These are phyloP conservation scores for Heliconius hortense DNA, from an alignment of 2,888 invertebrate species.

Conservation along the genomic window DNA sequence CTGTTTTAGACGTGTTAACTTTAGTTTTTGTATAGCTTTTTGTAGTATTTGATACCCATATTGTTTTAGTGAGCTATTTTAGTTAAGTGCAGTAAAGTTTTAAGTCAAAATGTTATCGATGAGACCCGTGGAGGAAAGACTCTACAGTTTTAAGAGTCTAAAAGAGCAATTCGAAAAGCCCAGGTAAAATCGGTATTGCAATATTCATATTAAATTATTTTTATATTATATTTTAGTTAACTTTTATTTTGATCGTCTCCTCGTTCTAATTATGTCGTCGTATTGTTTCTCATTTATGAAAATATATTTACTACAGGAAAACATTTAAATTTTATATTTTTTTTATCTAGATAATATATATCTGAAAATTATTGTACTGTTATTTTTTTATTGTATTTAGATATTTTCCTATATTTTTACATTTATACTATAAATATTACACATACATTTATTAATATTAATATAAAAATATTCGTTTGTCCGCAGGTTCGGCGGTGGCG, in stretches of 20 bases:
- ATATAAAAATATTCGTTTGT: slow-evolving; percentile 19
- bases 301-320: background rate
- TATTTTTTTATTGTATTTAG: no score
- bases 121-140: slow-evolving; percentile 62
- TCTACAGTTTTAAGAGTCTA: slow-evolving; percentile 68
- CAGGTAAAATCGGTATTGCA: slow-evolving; percentile 57
- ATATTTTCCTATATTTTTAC: no score
- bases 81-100: slow-evolving; percentile 43
- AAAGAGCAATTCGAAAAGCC: slow-evolving; percentile 71
- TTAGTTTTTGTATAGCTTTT: slow-evolving; percentile 23
- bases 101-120: slow-evolving; percentile 63
- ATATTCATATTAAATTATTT: background rate
- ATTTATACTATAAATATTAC: background rate
- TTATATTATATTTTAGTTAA: background rate
- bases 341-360: no score
- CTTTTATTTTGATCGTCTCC: background rate
- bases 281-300: background rate
- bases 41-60: slow-evolving; percentile 19
- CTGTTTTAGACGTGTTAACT: slow-evolving; percentile 12
- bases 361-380: no score
- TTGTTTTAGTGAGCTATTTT: slow-evolving; percentile 26
- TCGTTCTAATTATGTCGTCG: no score
- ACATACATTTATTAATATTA: no score
- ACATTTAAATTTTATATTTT: no score
- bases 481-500: slow-evolving; percentile 70